These are phyloP conservation scores for Sylvicola cinctus DNA, from an alignment of 2,888 invertebrate genomes.

Conservation along the genomic window DNA sequence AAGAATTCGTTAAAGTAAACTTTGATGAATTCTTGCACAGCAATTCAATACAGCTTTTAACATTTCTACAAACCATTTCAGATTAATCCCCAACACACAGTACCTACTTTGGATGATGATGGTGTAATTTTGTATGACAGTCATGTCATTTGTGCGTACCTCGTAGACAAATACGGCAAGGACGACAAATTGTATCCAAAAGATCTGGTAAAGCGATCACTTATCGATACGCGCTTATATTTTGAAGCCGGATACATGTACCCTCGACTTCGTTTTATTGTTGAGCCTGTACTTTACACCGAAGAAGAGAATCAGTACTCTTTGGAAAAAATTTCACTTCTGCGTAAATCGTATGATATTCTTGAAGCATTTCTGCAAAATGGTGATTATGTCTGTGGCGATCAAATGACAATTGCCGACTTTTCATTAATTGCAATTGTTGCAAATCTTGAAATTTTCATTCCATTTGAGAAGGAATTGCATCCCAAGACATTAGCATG, in stretches of 20 bases:
- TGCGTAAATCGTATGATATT: constrained; percentile 27
- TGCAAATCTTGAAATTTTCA: constrained; percentile 25
- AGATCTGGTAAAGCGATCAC: constrained; percentile 18
- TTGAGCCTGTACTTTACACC: constrained; percentile 20
- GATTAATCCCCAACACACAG: constrained; percentile 41
- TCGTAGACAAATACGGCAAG: constrained; percentile 34
- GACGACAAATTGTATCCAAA: constrained; percentile 29
- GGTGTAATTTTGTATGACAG: constrained; percentile 37
- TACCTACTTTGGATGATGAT: constrained; percentile 38
- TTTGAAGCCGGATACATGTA: constrained; percentile 23
- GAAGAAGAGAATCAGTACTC: no score
- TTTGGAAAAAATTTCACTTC: no score
- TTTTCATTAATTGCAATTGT: constrained; percentile 28
- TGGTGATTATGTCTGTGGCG: constrained; percentile 23
- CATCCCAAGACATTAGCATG: constrained; percentile 27
- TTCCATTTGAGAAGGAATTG: constrained; percentile 26
- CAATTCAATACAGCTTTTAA: no score
- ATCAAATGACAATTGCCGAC: constrained; percentile 27
- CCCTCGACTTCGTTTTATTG: constrained; percentile 20
- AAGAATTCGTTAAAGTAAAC: constrained; percentile 20
- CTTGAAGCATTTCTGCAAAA: constrained; percentile 25
- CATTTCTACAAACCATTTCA: not conserved
- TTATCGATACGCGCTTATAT: constrained; percentile 20
- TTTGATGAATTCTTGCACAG: not conserved
- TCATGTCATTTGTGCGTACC: constrained; percentile 39